These are phyloP conservation scores for Sphaerophoria taeniata DNA, from an alignment of 2,888 invertebrate species.

Conservation along the genomic window DNA sequence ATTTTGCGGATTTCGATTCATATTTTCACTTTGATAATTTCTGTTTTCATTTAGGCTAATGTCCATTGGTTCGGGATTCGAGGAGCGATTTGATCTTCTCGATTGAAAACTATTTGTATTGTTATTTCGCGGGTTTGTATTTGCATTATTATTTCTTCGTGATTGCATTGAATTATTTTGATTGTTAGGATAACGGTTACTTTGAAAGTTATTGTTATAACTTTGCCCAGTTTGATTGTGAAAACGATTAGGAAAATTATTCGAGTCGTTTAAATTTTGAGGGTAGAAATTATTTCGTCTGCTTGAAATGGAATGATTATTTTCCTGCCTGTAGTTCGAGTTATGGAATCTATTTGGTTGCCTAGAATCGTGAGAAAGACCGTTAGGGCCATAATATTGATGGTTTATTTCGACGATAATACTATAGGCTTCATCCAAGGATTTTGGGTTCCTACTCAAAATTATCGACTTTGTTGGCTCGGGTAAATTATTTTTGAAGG, in stretches of 20 bases:
- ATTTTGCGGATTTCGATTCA: slow-evolving; percentile 2
- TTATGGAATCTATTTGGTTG: too few species aligned
- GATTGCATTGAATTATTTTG: neutral
- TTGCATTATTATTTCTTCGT: neutral
- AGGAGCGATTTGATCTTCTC: neutral
- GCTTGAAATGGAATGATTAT: neutral
- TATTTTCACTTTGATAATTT: neutral
- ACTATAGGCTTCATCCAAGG: too few species aligned
- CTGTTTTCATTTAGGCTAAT: neutral
- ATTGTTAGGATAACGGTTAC: neutral
- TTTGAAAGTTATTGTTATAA: neutral
- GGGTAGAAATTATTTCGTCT: neutral
- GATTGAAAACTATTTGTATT: neutral
- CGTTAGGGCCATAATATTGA: too few species aligned
- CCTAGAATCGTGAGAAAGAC: too few species aligned
- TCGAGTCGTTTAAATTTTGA: neutral
- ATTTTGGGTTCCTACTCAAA: too few species aligned
- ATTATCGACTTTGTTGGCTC: too few species aligned
- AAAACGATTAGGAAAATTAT: neutral
- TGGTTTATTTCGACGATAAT: too few species aligned
- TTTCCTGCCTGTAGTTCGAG: neutral
- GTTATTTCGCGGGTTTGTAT: neutral
- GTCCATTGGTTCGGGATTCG: neutral
- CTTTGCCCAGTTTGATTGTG: neutral
- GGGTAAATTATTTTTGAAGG: too few species aligned